Evolutionary conservation across 2,888 invertebrate species (phyloP).

Genomic region (Cheilosia variabilis): DNA sequence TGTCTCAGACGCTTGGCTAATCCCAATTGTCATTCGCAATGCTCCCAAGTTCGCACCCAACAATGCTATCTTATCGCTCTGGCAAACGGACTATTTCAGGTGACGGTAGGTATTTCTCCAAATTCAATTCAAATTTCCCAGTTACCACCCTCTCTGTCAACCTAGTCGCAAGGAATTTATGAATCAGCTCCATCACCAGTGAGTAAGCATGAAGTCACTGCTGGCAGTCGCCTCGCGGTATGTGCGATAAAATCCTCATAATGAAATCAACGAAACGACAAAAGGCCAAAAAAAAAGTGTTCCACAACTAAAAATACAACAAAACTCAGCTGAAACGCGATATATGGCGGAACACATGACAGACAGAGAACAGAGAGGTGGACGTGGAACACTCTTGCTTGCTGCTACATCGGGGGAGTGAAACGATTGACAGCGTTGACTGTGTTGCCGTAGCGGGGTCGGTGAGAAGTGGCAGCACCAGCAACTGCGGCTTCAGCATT

Average conservation of each 20-base stretch:
- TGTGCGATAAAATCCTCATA: conserved; percentile 71
- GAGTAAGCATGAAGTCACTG: conserved; percentile 69
- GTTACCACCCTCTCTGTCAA: conserved; percentile 3
- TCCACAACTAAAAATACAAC: conserved; percentile 50
- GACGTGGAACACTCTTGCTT: conserved; percentile 48
- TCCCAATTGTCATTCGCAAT: too few species aligned
- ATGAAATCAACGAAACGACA: conserved; percentile 65
- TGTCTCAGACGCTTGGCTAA: too few species aligned
- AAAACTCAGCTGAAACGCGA: conserved; percentile 23
- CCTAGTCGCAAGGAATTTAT: conserved; percentile 63
- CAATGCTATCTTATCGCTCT: too few species aligned
- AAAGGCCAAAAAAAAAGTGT: conserved; percentile 34
- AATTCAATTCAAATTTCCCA: too few species aligned
- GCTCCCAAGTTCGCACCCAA: too few species aligned
- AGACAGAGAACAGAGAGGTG: conserved; percentile 35
- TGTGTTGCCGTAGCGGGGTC: conserved; percentile 27
- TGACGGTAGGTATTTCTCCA: too few species aligned
- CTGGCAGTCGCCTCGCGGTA: conserved; percentile 23
- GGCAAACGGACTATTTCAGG: too few species aligned
- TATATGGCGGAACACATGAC: conserved; percentile 54
- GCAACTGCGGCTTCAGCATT: conserved; percentile 75
- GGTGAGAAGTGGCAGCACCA: conserved; percentile 9
- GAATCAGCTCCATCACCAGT: conserved; percentile 65
- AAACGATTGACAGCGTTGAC: conserved; percentile 71
- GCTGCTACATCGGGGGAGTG: conserved; percentile 47